Conservation (phyloP, 1,140 invertebrate genomes). For the Aphelenchoides avenae region DNA sequence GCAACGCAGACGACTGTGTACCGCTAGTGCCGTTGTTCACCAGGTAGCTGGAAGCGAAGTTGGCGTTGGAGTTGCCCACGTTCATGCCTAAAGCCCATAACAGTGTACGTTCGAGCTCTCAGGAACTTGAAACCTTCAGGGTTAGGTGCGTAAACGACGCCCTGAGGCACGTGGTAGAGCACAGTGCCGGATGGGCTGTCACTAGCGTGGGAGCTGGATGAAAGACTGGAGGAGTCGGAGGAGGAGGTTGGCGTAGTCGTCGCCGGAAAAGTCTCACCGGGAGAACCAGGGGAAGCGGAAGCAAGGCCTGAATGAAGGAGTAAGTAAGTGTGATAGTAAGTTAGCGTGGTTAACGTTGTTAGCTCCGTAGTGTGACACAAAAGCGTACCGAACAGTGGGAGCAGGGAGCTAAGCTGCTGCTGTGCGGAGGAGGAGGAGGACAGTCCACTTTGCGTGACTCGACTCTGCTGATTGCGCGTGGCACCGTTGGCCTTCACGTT, state of each 20-base stretch:
- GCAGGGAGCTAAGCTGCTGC: too few relatives aligned
- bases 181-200: conserved; percentile 5
- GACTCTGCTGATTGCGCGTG: conserved; percentile 18
- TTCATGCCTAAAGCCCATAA: background rate
- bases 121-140: conserved; percentile 1
- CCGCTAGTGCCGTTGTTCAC: background rate
- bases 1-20: background rate
- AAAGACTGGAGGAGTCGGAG: conserved; percentile 1
- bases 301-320: too few relatives aligned
- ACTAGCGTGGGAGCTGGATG: background rate
- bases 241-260: conserved; percentile 11
- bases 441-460: too few relatives aligned
- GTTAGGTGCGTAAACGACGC: conserved; percentile 12
- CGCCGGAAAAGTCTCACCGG: too few relatives aligned
- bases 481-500: background rate
- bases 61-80: background rate
- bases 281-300: too few relatives aligned
- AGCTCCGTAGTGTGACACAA: too few relatives aligned
- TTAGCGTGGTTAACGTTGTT: too few relatives aligned
- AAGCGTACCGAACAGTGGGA: too few relatives aligned
- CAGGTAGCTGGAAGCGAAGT: background rate
- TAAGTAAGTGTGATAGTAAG: too few relatives aligned
- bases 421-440: too few relatives aligned
- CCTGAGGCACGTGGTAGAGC: conserved; percentile 20
- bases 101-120: background rate